Evolutionary conservation across 2,113 vertebrate genomes (phyloP), one percentile per base, ranked within the genome.

Genomic region (Pyxicephalus adspersus): DNA sequence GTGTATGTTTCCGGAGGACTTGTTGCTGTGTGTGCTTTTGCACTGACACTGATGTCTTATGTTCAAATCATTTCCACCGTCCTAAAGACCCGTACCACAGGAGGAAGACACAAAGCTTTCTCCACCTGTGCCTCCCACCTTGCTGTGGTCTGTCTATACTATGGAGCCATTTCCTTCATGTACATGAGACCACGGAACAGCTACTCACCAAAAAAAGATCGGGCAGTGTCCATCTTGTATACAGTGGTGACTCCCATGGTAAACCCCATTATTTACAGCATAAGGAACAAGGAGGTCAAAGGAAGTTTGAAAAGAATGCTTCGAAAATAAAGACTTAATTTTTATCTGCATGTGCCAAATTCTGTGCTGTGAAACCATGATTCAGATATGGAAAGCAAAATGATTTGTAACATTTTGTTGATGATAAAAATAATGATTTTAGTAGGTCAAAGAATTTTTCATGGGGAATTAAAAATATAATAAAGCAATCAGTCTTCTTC

Each of bases 201-300:
- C 4, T 79, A 68, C 28, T 79, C 64, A 16, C 52, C 64, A 6
- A 52, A 79, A 1, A 55, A 55, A 34, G 76, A 79, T 29, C 45
- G 65, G 31, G 64, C 77, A 16, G 64, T 79, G n/a, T 68, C 77
- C 17, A 68, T 79, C 15, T 31, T 79, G 0, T 79, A 70, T 38
- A 79, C 64, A 1, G 76, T 67, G 28, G 22, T 79, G 3, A 68
- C 77, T 16, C 64, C 77, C 0, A 79, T 79, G 52, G n/a, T 79
- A 16, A 79, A 70, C 28, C 77, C 77, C 31, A 79, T 79, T 1
- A 79, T 79, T 31, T 79, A 79, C 11, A 79, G 65, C 77, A 79
- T 79, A 19, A 79, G 77, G 20, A 79, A 79, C 25, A 68, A 79
- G 54, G 65, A 68, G 26, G 64, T 79, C 5, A 57, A 68, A 45